phyloP scores from a whole-genome alignment of 1,140 invertebrate species.

The Achatina immaculata region DNA sequence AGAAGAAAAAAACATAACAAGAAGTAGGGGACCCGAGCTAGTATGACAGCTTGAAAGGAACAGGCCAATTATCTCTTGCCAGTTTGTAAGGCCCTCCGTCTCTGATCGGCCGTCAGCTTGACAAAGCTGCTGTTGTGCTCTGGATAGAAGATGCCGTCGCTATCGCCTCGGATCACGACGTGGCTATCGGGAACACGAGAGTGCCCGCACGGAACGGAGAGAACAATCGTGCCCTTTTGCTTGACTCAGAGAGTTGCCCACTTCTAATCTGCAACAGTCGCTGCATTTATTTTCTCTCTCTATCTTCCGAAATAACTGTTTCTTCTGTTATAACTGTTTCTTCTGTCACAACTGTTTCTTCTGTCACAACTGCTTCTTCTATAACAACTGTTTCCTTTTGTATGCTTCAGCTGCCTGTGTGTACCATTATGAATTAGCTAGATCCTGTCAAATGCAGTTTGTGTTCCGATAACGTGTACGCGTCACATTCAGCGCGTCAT shows the following conservation, averaged over 20 bases:
- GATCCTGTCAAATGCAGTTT: no score
- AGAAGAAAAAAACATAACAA: no score
- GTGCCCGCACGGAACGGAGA: not conserved
- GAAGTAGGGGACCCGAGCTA: not conserved
- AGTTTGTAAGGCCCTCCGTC: not conserved
- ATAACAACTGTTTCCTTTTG: no score
- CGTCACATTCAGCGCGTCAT: no score
- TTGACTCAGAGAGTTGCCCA: not conserved
- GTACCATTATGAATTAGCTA: no score
- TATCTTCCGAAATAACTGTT: not conserved
- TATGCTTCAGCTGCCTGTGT: no score
- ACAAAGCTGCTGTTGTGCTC: not conserved
- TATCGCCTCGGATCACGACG: not conserved
- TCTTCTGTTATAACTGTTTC: no score
- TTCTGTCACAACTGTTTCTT: no score
- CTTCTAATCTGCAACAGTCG: not conserved
- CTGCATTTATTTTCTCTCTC: not conserved
- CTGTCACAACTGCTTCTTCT: no score
- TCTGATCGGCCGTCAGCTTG: not conserved
- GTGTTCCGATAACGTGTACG: no score
- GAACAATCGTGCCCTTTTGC: conserved; percentile 5
- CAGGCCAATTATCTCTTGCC: not conserved
- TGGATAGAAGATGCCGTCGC: conserved; percentile 15
- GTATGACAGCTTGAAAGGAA: conserved; percentile 21
- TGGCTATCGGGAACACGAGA: conserved; percentile 9